These are phyloP conservation scores for Manis pentadactyla DNA, from an alignment of 2,797 vertebrate genomes.

Conservation along the genomic window DNA sequence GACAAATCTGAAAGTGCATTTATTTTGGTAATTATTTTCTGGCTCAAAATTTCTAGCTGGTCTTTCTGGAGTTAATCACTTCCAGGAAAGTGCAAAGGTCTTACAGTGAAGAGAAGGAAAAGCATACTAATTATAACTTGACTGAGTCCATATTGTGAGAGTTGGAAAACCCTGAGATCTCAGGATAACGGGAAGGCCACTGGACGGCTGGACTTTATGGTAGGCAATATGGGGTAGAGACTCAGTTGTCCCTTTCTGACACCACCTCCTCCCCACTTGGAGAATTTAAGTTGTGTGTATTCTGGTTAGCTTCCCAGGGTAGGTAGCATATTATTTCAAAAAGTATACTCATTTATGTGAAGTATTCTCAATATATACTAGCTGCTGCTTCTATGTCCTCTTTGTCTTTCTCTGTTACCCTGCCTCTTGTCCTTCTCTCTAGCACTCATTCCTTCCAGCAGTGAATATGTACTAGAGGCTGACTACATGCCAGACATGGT, in stretches of 20 bases:
- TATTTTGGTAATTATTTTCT: constrained; percentile 53
- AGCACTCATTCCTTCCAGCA: neutral
- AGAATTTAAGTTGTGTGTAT: neutral
- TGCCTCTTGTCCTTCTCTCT: neutral
- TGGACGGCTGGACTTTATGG: constrained; percentile 4
- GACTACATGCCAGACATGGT: neutral
- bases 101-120: constrained; percentile 63
- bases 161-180: constrained; percentile 6
- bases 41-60: constrained; percentile 28
- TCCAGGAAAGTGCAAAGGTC: constrained; percentile 31
- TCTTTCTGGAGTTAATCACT: constrained; percentile 42
- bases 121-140: neutral
- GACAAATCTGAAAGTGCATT: constrained; percentile 58
- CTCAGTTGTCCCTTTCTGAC: neutral
- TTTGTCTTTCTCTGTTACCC: neutral
- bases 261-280: neutral
- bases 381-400: neutral
- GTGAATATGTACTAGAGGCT: neutral
- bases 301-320: constrained; percentile 16
- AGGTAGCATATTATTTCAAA: neutral
- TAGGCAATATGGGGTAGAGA: neutral
- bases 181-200: neutral
- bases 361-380: neutral
- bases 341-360: constrained; percentile 22
- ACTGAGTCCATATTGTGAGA: neutral